Conservation (phyloP, 2,888 invertebrate species). For the Cistogaster globosa region DNA sequence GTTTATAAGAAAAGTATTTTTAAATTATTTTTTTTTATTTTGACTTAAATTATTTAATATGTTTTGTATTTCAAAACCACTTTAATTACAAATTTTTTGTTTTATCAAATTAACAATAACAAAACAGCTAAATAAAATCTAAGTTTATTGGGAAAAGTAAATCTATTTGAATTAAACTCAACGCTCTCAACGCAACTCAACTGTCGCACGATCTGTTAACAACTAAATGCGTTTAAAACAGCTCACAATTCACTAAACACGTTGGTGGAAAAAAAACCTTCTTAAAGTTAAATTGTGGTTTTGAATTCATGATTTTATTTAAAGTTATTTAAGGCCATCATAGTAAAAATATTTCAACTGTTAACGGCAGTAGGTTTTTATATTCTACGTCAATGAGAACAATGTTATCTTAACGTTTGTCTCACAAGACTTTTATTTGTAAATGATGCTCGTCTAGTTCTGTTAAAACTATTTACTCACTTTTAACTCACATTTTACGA, state of each 20-base stretch:
- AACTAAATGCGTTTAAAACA: conserved; percentile 51
- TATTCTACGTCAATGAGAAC: neutral
- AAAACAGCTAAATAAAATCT: conserved; percentile 15
- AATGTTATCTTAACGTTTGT: neutral
- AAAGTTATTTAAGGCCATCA: conserved; percentile 33
- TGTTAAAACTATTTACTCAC: neutral
- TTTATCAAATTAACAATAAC: conserved; percentile 40
- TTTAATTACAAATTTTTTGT: conserved; percentile 52
- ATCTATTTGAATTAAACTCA: conserved; percentile 29
- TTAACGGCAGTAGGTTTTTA: neutral
- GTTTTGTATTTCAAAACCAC: conserved; percentile 21
- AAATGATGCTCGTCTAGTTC: conserved; percentile 21
- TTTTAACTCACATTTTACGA: conserved; percentile 35
- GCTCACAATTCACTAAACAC: conserved; percentile 45
- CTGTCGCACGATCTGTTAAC: conserved; percentile 43
- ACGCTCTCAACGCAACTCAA: conserved; percentile 35
- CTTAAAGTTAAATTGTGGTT: conserved; percentile 32
- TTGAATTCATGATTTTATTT: conserved; percentile 6
- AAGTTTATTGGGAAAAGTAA: neutral
- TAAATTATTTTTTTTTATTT: conserved; percentile 6
- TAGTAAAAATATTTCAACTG: conserved; percentile 8
- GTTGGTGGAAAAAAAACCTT: neutral
- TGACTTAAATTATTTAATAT: neutral
- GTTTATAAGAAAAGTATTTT: neutral
- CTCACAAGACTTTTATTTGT: neutral